phyloP scores from a whole-genome alignment of 2,113 vertebrate species.

The Neolamprologus brichardi region DNA sequence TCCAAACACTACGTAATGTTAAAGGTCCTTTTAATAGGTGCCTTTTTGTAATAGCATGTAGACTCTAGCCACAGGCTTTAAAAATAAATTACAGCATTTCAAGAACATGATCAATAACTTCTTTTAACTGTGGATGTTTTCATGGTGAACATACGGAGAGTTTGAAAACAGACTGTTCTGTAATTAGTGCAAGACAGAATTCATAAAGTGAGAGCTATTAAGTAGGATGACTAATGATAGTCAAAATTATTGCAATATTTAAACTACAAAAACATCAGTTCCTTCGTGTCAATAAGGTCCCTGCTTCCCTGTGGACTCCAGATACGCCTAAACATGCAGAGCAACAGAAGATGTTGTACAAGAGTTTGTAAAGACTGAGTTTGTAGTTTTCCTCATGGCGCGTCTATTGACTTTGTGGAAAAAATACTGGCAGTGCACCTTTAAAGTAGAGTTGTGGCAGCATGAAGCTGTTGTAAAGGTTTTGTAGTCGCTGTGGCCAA shows the following conservation, averaged over 20 bases:
- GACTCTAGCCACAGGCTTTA: neutral
- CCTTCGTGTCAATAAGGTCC: neutral
- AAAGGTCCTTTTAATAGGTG: neutral
- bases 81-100: neutral
- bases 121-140: neutral
- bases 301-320: neutral
- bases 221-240: neutral
- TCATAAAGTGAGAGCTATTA: neutral
- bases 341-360: neutral
- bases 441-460: neutral
- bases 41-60: neutral
- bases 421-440: neutral
- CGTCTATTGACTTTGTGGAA: neutral
- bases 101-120: neutral
- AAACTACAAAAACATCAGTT: neutral
- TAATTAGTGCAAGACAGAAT: neutral
- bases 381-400: neutral
- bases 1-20: neutral
- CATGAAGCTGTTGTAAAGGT: neutral
- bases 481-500: neutral
- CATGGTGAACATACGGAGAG: neutral
- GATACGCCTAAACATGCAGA: neutral
- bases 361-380: neutral
- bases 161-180: neutral
- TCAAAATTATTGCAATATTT: neutral